These are phyloP conservation scores for Anoplophora glabripennis DNA, from an alignment of 1,140 invertebrate species.

Conservation along the genomic window DNA sequence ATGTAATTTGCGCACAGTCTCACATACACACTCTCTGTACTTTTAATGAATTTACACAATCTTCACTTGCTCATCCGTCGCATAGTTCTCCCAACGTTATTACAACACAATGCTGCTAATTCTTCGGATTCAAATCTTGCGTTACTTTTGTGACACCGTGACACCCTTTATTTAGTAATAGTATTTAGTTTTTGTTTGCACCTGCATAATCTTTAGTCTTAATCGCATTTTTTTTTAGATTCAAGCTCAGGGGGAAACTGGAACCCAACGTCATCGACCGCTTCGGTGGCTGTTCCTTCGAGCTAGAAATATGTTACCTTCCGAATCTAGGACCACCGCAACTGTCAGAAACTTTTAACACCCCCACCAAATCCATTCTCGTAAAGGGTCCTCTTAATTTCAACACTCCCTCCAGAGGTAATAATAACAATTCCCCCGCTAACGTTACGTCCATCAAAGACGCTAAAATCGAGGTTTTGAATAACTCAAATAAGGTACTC, in stretches of 20 bases:
- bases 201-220: not conserved
- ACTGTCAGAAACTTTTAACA: slow-evolving; percentile 15
- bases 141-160: not conserved
- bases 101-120: no score
- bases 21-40: no score
- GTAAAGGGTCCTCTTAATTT: slow-evolving; percentile 31
- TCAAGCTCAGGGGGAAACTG: slow-evolving; percentile 62
- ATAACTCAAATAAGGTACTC: not conserved
- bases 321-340: slow-evolving; percentile 45
- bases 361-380: slow-evolving; percentile 33
- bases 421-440: not conserved
- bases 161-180: no score
- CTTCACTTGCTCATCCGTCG: no score
- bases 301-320: slow-evolving; percentile 75
- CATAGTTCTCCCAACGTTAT: no score
- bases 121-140: no score
- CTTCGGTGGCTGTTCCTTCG: slow-evolving; percentile 65
- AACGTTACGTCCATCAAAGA: not conserved
- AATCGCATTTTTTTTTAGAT: slow-evolving; percentile 52
- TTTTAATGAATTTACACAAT: no score
- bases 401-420: slow-evolving; percentile 21
- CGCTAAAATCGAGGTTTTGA: not conserved
- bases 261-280: slow-evolving; percentile 41
- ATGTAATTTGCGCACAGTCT: no score
- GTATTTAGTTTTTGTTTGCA: no score